phyloP scores from a whole-genome alignment of 2,797 vertebrate species.

The Chelon labrosus region DNA sequence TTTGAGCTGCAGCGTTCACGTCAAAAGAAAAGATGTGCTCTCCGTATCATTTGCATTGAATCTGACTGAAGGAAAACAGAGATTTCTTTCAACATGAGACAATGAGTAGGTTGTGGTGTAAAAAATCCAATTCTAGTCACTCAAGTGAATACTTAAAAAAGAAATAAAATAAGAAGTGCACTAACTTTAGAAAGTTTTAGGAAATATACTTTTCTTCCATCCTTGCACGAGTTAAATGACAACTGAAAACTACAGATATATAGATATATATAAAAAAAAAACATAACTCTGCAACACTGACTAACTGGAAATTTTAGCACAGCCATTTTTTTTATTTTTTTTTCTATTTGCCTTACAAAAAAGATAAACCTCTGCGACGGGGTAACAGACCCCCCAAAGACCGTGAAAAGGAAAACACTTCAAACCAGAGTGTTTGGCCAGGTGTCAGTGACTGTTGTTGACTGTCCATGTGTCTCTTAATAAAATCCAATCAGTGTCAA shows the following conservation, averaged over 20 bases:
- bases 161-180: no score
- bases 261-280: not conserved
- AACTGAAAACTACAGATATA: not conserved
- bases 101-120: not conserved
- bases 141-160: not conserved
- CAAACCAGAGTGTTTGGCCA: no score
- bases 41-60: conserved; percentile 3
- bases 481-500: no score
- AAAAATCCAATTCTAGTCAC: conserved; percentile 1
- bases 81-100: not conserved
- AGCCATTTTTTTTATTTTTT: not conserved
- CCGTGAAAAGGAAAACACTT: no score
- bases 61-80: not conserved
- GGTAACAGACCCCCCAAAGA: no score
- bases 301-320: conserved; percentile 5
- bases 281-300: not conserved
- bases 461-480: no score
- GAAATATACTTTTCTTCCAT: not conserved
- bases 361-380: not conserved
- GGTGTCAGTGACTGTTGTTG: no score
- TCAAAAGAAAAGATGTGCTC: conserved; percentile 5
- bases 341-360: not conserved
- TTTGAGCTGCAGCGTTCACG: conserved; percentile 39
- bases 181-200: not conserved
- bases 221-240: not conserved